Percentiles rank a stretch among this genome's conserved stretches.
Evolutionary conservation across 2,888 invertebrate genomes (phyloP).

Genomic region (Heteromyza rotundicornis): DNA sequence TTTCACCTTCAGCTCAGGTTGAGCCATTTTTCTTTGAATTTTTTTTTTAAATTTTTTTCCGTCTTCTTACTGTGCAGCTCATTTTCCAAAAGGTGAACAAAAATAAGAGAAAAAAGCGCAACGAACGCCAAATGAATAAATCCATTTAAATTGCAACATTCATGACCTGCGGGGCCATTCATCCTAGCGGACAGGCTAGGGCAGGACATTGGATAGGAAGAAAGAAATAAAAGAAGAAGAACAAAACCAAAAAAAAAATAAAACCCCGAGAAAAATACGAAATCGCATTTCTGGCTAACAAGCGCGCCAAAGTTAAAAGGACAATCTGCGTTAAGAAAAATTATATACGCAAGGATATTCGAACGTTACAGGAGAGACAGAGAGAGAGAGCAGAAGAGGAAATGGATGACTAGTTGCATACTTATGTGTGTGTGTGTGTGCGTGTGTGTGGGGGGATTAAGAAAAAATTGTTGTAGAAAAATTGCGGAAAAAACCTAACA

Average conservation of each 20-base stretch:
- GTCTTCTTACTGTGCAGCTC: too few species aligned
- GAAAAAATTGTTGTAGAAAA: constrained; percentile 28
- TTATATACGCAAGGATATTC: constrained; percentile 2
- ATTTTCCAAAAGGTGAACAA: too few species aligned
- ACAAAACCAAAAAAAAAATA: constrained; percentile 12
- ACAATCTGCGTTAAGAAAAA: constrained; percentile 40
- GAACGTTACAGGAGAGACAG: constrained; percentile 3
- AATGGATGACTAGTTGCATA: too few species aligned
- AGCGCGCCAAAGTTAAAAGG: constrained; percentile 44
- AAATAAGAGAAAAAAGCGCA: too few species aligned
- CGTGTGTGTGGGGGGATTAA: too few species aligned
- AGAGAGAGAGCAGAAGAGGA: background rate
- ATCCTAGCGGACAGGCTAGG: constrained; percentile 36
- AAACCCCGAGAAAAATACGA: background rate
- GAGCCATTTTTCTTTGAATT: constrained; percentile 10
- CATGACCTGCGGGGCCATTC: constrained; percentile 51
- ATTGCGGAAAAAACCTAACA: constrained; percentile 43
- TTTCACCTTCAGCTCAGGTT: constrained; percentile 10
- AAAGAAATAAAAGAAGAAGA: constrained; percentile 22
- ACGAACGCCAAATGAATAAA: constrained; percentile 49
- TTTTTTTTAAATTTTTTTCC: too few species aligned
- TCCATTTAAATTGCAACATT: constrained; percentile 56
- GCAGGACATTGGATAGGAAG: constrained; percentile 8
- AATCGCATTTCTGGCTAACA: constrained; percentile 33
- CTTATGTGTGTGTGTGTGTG: too few species aligned